These are phyloP conservation scores for Nomada fabriciana DNA, from an alignment of 2,888 invertebrate genomes.

Conservation along the genomic window DNA sequence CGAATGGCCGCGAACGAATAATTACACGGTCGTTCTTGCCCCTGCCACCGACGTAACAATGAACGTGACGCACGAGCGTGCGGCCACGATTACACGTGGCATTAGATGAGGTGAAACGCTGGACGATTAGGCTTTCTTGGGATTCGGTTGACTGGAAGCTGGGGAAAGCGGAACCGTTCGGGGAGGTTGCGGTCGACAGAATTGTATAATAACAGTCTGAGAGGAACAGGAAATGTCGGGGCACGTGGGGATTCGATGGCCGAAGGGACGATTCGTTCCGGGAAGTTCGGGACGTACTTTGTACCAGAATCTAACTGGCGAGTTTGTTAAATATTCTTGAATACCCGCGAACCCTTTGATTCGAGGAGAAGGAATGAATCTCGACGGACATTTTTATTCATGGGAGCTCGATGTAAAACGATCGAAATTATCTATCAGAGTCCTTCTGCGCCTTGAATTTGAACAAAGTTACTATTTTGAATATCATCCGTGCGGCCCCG, in stretches of 20 bases:
- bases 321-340: too few relatives aligned
- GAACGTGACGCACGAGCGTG: slow-evolving; percentile 12
- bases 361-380: too few relatives aligned
- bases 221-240: neutral
- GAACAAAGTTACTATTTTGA: slow-evolving; percentile 29
- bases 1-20: slow-evolving; percentile 62
- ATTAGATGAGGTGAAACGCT: neutral
- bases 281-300: neutral
- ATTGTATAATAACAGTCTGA: neutral
- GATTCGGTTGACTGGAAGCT: too few relatives aligned
- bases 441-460: neutral
- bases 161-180: neutral
- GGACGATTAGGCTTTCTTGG: neutral
- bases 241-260: neutral
- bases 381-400: too few relatives aligned
- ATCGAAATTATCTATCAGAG: neutral
- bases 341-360: too few relatives aligned
- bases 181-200: neutral
- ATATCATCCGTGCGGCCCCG: slow-evolving; percentile 1
- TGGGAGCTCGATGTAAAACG: too few relatives aligned
- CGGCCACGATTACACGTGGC: neutral
- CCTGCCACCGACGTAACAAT: slow-evolving; percentile 1
- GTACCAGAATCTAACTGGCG: neutral
- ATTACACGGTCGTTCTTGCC: slow-evolving; percentile 56
- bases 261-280: neutral